A percentile compares a stretch with the other conserved stretches of the same genome.
These are phyloP conservation scores for Brachionus manjavacas DNA, from an alignment of 1,140 invertebrate species.

Conservation along the genomic window DNA sequence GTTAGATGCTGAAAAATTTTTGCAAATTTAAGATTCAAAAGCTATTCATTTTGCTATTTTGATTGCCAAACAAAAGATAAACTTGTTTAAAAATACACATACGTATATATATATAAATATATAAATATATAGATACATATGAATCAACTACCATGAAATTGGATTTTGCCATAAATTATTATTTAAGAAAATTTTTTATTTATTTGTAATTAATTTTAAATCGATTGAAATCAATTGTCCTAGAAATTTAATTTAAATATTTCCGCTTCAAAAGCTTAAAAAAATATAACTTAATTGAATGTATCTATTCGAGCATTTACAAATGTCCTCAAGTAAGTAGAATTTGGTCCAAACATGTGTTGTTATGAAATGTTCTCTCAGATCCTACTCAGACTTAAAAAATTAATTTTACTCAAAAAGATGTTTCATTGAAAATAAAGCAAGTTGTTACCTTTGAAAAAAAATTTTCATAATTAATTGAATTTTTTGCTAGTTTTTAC, in stretches of 20 bases:
- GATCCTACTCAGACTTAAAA: background rate
- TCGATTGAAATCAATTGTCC: slow-evolving; percentile 3
- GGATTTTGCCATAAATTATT: background rate
- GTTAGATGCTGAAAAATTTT: background rate
- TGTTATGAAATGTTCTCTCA: background rate
- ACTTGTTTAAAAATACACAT: background rate
- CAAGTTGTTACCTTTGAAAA: background rate
- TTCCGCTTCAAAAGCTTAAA: background rate
- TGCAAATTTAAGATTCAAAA: background rate
- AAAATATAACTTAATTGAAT: background rate
- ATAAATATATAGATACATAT: background rate
- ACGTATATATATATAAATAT: background rate
- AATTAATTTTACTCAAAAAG: background rate
- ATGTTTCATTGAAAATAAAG: background rate
- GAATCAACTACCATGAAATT: background rate
- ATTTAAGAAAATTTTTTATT: background rate
- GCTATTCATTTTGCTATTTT: background rate
- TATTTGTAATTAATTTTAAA: background rate
- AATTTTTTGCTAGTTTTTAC: background rate
- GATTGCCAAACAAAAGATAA: background rate
- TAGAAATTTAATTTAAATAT: background rate
- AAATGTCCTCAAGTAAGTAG: background rate
- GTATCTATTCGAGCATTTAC: background rate
- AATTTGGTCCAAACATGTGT: background rate
- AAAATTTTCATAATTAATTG: background rate